These are phyloP conservation scores for Bufotes viridis DNA, from an alignment of 2,797 vertebrate species.

Conservation along the genomic window DNA sequence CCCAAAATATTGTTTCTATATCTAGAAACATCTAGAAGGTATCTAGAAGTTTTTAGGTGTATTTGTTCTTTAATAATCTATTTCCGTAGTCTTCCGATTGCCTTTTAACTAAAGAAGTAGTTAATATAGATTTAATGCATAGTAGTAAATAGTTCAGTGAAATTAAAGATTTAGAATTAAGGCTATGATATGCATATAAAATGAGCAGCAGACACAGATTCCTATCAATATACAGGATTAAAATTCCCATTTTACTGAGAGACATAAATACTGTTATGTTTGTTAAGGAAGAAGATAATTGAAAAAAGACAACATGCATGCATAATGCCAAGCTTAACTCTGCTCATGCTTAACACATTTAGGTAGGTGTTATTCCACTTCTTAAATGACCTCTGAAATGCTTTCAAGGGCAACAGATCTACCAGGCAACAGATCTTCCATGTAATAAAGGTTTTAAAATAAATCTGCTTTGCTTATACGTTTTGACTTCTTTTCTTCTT, in stretches of 20 bases:
- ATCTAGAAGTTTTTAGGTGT: neutral
- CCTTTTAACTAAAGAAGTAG: slow-evolving; percentile 1
- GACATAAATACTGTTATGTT: slow-evolving; percentile 25
- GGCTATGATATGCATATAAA: slow-evolving; percentile 12
- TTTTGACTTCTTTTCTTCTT: slow-evolving; percentile 24
- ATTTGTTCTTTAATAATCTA: neutral
- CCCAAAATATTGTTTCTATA: neutral
- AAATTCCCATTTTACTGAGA: slow-evolving; percentile 13
- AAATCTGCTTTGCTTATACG: slow-evolving; percentile 20
- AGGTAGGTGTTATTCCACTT: slow-evolving; percentile 26
- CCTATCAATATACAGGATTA: slow-evolving; percentile 19
- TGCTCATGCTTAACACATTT: slow-evolving; percentile 46
- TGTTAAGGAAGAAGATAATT: slow-evolving; percentile 46
- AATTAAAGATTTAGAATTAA: slow-evolving; percentile 35
- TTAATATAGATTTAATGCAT: slow-evolving; percentile 24
- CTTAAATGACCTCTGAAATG: slow-evolving; percentile 13
- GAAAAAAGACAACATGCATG: slow-evolving; percentile 48
- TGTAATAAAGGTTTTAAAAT: slow-evolving; percentile 13
- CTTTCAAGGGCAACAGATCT: slow-evolving; percentile 15
- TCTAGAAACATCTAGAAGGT: too few species aligned
- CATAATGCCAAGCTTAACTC: slow-evolving; percentile 41
- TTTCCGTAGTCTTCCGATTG: neutral
- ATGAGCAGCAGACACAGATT: slow-evolving; percentile 8
- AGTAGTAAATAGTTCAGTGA: slow-evolving; percentile 27
- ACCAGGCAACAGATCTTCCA: neutral